Evolutionary conservation across 2,888 invertebrate genomes (phyloP).

Genomic region (Parascotia fuliginaria): DNA sequence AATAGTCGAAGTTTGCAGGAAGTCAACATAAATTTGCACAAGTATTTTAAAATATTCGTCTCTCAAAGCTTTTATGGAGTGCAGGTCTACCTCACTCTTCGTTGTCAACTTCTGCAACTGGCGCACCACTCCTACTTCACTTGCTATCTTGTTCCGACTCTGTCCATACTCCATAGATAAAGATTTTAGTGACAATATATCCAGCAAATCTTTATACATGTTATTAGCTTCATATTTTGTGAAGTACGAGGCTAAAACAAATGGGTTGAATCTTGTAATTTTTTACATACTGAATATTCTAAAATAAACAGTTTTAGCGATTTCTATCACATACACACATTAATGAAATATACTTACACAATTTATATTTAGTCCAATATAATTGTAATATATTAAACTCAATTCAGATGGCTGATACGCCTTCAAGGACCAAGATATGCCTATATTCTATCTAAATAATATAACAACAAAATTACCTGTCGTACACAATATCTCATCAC

Average conservation of each 20-base stretch:
- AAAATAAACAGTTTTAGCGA: too few relatives aligned
- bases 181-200: constrained; percentile 51
- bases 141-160: constrained; percentile 43
- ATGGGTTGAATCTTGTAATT: too few relatives aligned
- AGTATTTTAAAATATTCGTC: constrained; percentile 55
- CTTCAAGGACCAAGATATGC: too few relatives aligned
- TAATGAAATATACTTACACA: too few relatives aligned
- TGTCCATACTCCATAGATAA: constrained; percentile 39
- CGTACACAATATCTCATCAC: constrained; percentile 67
- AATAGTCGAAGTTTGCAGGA: constrained; percentile 31
- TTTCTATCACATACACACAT: too few relatives aligned
- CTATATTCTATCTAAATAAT: too few relatives aligned
- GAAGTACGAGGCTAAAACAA: constrained; percentile 39
- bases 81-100: constrained; percentile 35
- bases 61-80: constrained; percentile 49
- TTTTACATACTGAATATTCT: too few relatives aligned
- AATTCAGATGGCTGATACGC: too few relatives aligned
- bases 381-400: too few relatives aligned
- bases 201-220: constrained; percentile 52
- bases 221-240: constrained; percentile 58
- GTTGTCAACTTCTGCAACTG: constrained; percentile 51
- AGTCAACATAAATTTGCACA: constrained; percentile 52
- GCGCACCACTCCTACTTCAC: constrained; percentile 45
- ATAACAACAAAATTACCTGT: constrained; percentile 43
- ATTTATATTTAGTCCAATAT: too few relatives aligned